Evolutionary conservation across 2,888 invertebrate species (phyloP).

Genomic region (Gastrophysa polygoni): DNA sequence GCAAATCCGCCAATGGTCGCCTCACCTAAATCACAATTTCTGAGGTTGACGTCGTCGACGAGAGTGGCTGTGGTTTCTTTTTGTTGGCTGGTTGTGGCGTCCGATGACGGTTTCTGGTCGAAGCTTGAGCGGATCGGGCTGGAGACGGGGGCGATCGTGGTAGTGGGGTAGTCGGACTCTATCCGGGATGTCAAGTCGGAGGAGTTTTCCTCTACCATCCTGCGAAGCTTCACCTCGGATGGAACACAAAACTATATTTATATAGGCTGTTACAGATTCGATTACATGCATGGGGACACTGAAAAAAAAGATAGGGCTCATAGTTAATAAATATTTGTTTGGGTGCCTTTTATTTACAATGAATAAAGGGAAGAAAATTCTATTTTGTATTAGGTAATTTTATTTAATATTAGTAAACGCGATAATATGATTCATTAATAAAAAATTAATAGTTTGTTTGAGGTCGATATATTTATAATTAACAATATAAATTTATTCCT

Average conservation of each 20-base stretch:
- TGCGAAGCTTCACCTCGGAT: conserved; percentile 61
- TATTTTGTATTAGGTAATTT: no score
- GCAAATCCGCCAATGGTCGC: not conserved
- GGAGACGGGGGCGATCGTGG: conserved; percentile 48
- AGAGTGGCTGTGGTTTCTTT: conserved; percentile 31
- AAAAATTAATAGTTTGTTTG: no score
- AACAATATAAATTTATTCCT: no score
- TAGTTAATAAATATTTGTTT: no score
- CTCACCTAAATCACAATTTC: conserved; percentile 42
- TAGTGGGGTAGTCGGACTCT: conserved; percentile 53
- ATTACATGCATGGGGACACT: no score
- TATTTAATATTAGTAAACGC: no score
- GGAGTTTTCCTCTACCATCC: conserved; percentile 87
- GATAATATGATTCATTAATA: no score
- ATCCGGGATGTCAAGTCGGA: conserved; percentile 56
- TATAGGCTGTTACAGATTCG: no score
- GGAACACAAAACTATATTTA: not conserved
- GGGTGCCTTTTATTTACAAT: no score
- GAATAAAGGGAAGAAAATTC: no score
- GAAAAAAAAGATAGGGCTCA: no score
- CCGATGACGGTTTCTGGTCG: conserved; percentile 37
- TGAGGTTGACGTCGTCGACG: conserved; percentile 40
- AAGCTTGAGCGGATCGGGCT: conserved; percentile 43
- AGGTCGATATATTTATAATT: no score
- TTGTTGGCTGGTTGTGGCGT: conserved; percentile 10